phyloP scores from a whole-genome alignment of 1,140 invertebrate species.

The Brachionus rotundiformis region DNA sequence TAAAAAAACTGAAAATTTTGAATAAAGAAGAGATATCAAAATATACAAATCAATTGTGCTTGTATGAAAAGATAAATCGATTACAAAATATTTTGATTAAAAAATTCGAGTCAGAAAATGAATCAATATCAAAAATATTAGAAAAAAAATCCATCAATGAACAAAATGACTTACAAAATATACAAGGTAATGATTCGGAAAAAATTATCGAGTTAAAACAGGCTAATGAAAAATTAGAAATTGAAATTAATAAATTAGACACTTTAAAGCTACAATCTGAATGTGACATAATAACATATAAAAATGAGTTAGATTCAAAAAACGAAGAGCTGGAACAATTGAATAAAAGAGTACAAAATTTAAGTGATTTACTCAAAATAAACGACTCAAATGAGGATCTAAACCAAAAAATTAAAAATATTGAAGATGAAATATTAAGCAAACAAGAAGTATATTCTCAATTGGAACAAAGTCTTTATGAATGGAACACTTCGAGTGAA shows the following conservation, averaged over 20 bases:
- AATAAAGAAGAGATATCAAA: no score
- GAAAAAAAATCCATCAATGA: no score
- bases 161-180: no score
- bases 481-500: not conserved
- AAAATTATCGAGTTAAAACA: not conserved
- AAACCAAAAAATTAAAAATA: not conserved
- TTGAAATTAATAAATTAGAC: constrained; percentile 10
- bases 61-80: no score
- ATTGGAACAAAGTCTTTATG: no score
- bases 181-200: not conserved
- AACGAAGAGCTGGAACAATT: not conserved
- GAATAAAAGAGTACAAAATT: not conserved
- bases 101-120: no score
- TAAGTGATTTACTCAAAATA: not conserved
- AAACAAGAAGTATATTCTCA: no score
- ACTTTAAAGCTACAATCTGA: constrained; percentile 39
- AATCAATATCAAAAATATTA: no score
- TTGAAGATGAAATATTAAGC: not conserved
- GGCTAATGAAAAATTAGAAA: not conserved
- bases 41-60: no score
- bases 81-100: no score
- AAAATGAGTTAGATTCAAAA: constrained; percentile 26
- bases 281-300: constrained; percentile 26
- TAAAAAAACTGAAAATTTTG: no score
- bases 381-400: not conserved